Evolutionary conservation across 1,140 invertebrate genomes (phyloP), one percentile per base, ranked within the genome.

Genomic region (Aphelenchoides besseyi): DNA sequence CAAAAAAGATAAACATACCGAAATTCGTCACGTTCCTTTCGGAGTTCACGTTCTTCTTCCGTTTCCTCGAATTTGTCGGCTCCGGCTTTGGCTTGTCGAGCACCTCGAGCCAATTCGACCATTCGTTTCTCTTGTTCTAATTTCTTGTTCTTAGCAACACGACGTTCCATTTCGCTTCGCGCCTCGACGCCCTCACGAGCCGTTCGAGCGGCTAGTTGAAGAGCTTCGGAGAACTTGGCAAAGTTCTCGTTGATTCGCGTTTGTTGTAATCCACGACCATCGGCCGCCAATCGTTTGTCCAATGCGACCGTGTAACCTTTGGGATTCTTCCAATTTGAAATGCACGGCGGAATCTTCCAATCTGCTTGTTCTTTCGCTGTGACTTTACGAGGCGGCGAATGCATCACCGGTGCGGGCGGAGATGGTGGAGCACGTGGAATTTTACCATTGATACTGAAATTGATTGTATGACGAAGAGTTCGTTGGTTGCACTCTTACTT

Each of bases 271-370:
- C 96, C 96, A 57, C 97, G 88, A 0, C 97, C 97, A 87, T 99
- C 97, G 12, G 96, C 95, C 1, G 96, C 97, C 75, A 99, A 87
- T 78, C 97, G 90, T 87, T 99, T 99, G 85, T 98, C 96, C 71
- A 99, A 86, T 0, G 96, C 96, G 82, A 99, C 97, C 0, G 96
- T 98, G 87, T 97, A 98, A 82, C 94, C 86, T 94, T 97, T 88
- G 1, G 95, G 92, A 85, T 99, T 99, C 86, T 99, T 99, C 96
- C 96, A 99, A 83, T 99, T 98, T 12, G 93, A 96, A 74, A 99
- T 97, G 83, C 96, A 98, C 0, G 97, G 97, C 18, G 97, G 97
- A 78, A 99, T 97, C 87, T 98, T 98, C 97, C 97, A 99, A 86
- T 99, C 95, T 74, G 96, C 92, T 84, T 99, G 96, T 85, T 99